Percentiles rank a stretch among this genome's conserved stretches.
phyloP scores from a whole-genome alignment of 2,113 vertebrate genomes.

The Callorhinus ursinus region DNA sequence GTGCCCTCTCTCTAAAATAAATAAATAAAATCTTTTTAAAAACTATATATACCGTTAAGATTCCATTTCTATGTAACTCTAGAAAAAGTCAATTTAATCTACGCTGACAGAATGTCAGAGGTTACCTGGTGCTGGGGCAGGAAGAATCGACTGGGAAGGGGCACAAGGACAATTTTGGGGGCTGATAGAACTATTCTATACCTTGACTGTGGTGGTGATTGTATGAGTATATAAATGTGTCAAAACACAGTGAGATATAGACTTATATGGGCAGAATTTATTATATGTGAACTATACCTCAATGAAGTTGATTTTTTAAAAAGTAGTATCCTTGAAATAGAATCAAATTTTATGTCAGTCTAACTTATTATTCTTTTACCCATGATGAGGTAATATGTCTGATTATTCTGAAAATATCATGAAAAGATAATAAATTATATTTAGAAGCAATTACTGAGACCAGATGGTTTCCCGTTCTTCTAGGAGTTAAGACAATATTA shows the following conservation, averaged over 20 bases:
- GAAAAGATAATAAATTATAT: constrained; percentile 1
- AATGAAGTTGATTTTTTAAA: constrained; percentile 1
- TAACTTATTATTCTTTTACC: constrained; percentile 36
- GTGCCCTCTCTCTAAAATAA: not conserved
- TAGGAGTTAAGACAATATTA: constrained; percentile 38
- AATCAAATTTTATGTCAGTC: constrained; percentile 37
- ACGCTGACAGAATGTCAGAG: not conserved
- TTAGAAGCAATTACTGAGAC: constrained; percentile 30
- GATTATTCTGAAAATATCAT: constrained; percentile 44
- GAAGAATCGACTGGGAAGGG: not conserved
- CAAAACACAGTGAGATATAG: not conserved
- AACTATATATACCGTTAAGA: not conserved
- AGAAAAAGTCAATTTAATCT: not conserved
- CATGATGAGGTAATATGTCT: not conserved
- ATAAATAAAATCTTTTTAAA: not conserved
- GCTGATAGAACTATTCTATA: not conserved
- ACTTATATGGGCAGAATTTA: not conserved
- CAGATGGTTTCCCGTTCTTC: constrained; percentile 53
- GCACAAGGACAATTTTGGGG: not conserved
- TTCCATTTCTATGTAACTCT: not conserved
- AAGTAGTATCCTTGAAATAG: constrained; percentile 23
- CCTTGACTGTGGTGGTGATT: not conserved
- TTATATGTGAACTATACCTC: not conserved
- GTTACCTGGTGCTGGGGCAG: not conserved
- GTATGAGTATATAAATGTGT: not conserved